Evolutionary conservation across 1,140 invertebrate species (phyloP), one percentile per base, ranked within the genome.

Genomic region (Pseudomyrmex flavicornis): DNA sequence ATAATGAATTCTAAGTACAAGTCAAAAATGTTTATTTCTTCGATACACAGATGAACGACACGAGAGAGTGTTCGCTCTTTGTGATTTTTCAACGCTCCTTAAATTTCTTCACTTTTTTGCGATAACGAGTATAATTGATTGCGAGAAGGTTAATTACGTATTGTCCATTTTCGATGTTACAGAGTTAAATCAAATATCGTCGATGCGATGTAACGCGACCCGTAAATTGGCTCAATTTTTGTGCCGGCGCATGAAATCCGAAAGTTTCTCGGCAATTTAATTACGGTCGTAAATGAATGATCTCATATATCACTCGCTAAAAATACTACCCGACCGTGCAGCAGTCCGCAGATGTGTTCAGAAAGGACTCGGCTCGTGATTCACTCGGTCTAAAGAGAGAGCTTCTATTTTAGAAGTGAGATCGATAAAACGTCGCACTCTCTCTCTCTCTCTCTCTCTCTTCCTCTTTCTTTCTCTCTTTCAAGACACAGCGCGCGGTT

Each of bases 171-270:
- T 20, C 12, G 54, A 12, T 44, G n/a, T 46, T 50, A 35, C 35
- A 35, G 5, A 26, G 20, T 13, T 80, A 80, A 35, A 72, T 80
- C 48, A 59, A 72, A 80, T 80, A 59, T 70, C 44, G 54, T 12
- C 62, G 59, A 46, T 66, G 61, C 26, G n/a, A 22, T 61, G 44
- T 72, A 80, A 80, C 66, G 66, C 68, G 66, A 70, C 15, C 59
- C 66, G 66, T 59, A 61, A 80, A 80, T 80, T 80, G 66, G n/a
- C 48, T 80, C 76, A 80, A 80, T 80, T 66, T 68, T 44, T 44
- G 3, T 13, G 35, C 20, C 65, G 65, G 20, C 44, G 13, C 44
- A 66, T 70, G 35, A 20, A 65, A 46, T 65, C 13, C 61, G 35
- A 48, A 65, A 48, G 52, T 26, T 72, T 35, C 66, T 80, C 70